Conservation (phyloP, 2,113 vertebrate species). For the Ctenomys sociabilis region DNA sequence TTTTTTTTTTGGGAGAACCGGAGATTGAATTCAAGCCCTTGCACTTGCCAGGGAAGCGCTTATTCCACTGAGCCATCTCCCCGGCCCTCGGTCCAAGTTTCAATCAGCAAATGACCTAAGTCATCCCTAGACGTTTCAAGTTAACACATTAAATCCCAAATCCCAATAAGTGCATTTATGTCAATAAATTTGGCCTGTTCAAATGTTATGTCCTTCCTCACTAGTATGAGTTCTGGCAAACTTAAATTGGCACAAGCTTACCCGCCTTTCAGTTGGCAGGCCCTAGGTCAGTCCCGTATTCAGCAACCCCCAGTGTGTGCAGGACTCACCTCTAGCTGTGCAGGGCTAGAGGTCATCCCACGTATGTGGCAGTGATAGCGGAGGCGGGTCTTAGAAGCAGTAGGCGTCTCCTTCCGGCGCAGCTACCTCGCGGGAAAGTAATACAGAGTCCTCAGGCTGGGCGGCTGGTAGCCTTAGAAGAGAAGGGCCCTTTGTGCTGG, state of each 20-base stretch:
- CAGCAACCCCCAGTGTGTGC: background rate
- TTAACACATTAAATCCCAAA: slow-evolving; percentile 8
- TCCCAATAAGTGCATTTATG: background rate
- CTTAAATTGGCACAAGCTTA: background rate
- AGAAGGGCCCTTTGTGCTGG: background rate
- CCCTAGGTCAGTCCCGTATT: background rate
- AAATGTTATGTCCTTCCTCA: background rate
- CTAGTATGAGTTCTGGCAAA: background rate
- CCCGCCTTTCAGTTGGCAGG: background rate
- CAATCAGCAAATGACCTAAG: background rate
- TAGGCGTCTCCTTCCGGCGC: background rate
- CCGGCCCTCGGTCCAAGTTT: no score
- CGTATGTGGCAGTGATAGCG: no score
- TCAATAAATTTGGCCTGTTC: background rate
- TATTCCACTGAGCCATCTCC: no score
- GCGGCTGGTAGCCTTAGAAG: background rate
- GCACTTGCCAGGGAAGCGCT: no score
- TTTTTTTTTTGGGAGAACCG: no score
- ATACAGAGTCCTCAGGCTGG: background rate
- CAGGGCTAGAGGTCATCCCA: background rate
- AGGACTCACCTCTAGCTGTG: background rate
- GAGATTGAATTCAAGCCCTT: no score
- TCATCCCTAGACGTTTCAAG: background rate
- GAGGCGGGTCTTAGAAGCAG: background rate
- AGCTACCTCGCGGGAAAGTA: background rate